Conservation (phyloP, 2,797 vertebrate species). For the Octomys mimax region DNA sequence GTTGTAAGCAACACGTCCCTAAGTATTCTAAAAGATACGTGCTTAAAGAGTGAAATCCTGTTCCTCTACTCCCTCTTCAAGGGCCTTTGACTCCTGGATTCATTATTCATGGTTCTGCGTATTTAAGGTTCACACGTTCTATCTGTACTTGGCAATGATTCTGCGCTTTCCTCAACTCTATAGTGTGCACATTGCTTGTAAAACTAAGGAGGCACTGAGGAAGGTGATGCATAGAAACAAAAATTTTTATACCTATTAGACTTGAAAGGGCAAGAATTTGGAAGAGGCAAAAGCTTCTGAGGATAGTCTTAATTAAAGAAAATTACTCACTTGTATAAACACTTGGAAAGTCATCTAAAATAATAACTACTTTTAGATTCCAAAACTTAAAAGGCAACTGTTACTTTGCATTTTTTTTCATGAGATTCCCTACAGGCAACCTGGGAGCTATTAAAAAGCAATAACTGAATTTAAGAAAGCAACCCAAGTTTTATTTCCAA, state of each 20-base stretch:
- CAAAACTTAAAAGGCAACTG: conserved; percentile 39
- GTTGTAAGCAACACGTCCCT: not conserved
- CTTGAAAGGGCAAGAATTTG: conserved; percentile 40
- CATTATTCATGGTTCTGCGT: conserved; percentile 27
- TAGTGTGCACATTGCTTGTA: conserved; percentile 24
- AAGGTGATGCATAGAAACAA: not conserved
- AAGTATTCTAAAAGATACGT: conserved; percentile 27
- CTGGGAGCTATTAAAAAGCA: not conserved
- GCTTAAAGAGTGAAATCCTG: conserved; percentile 12
- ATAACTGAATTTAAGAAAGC: not conserved
- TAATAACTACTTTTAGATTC: conserved; percentile 41
- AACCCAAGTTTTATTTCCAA: not conserved
- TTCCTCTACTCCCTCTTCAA: not conserved
- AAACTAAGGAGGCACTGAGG: not conserved
- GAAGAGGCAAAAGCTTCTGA: conserved; percentile 27
- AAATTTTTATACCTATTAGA: conserved; percentile 29
- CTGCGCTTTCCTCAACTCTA: not conserved
- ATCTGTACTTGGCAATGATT: not conserved
- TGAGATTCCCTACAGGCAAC: not conserved
- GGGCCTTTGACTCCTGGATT: conserved; percentile 41
- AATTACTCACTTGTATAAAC: conserved; percentile 35
- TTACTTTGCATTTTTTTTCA: not conserved
- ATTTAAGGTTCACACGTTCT: not conserved
- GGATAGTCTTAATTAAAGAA: conserved; percentile 64
- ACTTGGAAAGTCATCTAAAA: conserved; percentile 25